phyloP scores from a whole-genome alignment of 2,113 vertebrate genomes.

The Bubo blakistoni region DNA sequence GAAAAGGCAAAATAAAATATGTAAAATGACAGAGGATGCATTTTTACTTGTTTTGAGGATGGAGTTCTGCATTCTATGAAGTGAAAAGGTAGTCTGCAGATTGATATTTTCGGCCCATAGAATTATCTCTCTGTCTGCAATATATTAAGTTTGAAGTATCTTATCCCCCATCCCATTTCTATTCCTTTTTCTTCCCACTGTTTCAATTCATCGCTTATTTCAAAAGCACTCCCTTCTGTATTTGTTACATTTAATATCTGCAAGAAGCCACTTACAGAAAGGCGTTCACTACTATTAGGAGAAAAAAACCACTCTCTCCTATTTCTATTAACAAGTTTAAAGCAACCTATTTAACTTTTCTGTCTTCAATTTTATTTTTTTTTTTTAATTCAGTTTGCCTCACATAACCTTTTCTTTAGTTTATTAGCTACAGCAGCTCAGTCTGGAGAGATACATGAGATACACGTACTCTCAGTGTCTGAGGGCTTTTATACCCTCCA shows the following conservation, averaged over 20 bases:
- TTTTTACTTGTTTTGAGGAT: not conserved
- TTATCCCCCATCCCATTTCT: not conserved
- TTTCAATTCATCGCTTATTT: constrained; percentile 27
- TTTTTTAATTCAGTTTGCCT: not conserved
- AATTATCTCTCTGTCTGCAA: not conserved
- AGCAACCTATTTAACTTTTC: constrained; percentile 29
- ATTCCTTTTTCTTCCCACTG: not conserved
- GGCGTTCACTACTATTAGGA: not conserved
- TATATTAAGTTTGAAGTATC: not conserved
- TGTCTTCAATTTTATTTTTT: not conserved
- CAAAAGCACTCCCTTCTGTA: constrained; percentile 39
- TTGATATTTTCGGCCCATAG: not conserved
- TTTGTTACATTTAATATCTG: constrained; percentile 44
- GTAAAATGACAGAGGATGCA: not conserved
- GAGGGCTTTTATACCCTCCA: not conserved
- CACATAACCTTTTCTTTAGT: not conserved
- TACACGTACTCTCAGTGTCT: not conserved
- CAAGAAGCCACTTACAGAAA: constrained; percentile 21
- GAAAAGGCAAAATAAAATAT: not conserved
- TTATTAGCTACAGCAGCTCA: not conserved
- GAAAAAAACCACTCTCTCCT: not conserved
- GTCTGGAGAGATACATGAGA: not conserved
- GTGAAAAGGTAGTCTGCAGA: not conserved
- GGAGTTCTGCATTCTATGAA: not conserved
- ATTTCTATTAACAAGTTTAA: constrained; percentile 28